Percentiles rank a stretch among this genome's conserved stretches.
Evolutionary conservation across 1,140 invertebrate genomes (phyloP).

Genomic region (Campoletis sonorensis): DNA sequence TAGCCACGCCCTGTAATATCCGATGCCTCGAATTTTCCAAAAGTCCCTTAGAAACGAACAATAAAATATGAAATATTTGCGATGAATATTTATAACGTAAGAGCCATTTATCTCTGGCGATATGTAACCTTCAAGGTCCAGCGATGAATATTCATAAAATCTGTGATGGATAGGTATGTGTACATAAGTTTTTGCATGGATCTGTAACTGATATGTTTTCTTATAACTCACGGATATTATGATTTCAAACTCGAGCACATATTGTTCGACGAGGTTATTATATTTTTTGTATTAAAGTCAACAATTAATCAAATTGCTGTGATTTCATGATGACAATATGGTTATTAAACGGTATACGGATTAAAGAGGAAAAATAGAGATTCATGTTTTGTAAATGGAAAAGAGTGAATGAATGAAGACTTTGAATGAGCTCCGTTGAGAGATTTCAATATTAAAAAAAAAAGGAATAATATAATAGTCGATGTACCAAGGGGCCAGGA

Average conservation of each 20-base stretch:
- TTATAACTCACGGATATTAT: not conserved
- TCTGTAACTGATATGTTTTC: not conserved
- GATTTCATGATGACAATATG: not conserved
- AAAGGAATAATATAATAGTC: not conserved
- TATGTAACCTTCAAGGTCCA: not conserved
- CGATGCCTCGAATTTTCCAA: no score
- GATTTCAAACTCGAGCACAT: not conserved
- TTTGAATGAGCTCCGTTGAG: conserved; percentile 26
- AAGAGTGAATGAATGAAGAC: not conserved
- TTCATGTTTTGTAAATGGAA: not conserved
- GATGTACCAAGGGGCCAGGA: not conserved
- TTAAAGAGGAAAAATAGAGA: not conserved
- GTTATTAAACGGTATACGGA: not conserved
- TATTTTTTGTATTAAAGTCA: not conserved
- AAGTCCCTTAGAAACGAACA: no score
- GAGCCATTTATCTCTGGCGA: not conserved
- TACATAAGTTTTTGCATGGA: not conserved
- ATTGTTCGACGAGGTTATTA: not conserved
- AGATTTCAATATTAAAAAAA: not conserved
- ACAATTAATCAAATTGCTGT: not conserved
- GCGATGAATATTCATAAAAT: not conserved
- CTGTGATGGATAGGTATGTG: not conserved
- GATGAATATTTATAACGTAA: no score
- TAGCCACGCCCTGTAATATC: no score
- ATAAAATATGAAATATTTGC: no score